phyloP scores from a whole-genome alignment of 2,113 vertebrate species.

The Prinia subflava region DNA sequence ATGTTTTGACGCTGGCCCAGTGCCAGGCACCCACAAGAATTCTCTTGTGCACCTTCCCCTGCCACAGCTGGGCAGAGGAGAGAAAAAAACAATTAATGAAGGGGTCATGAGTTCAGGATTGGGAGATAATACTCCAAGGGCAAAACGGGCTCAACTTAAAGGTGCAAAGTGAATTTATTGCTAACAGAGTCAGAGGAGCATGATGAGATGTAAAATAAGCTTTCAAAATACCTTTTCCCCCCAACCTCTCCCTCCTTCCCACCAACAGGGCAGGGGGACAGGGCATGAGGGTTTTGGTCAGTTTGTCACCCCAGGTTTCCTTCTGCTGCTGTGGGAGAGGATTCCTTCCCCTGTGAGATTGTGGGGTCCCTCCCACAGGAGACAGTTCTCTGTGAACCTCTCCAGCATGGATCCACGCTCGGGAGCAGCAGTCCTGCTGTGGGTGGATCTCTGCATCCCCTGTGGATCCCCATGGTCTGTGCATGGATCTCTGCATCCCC shows the following conservation, averaged over 20 bases:
- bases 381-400: neutral
- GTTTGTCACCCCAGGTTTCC: neutral
- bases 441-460: neutral
- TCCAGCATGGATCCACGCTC: neutral
- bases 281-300: accelerated
- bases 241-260: neutral
- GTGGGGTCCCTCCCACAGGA: neutral
- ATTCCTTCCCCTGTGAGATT: neutral
- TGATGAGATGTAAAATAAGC: neutral
- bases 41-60: accelerated
- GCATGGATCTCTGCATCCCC: neutral
- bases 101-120: neutral
- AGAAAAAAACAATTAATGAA: neutral
- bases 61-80: neutral
- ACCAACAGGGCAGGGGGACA: accelerated
- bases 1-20: neutral
- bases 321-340: neutral
- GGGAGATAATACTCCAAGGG: neutral
- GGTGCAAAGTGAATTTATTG: neutral
- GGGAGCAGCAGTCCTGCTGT: neutral
- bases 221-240: neutral
- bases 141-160: neutral
- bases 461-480: accelerated
- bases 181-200: too few relatives aligned
- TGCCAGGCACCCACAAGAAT: accelerated